A percentile compares a stretch with the other conserved stretches of the same genome.
Evolutionary conservation across 2,888 invertebrate species (phyloP).

Genomic region (Lymantria monacha): DNA sequence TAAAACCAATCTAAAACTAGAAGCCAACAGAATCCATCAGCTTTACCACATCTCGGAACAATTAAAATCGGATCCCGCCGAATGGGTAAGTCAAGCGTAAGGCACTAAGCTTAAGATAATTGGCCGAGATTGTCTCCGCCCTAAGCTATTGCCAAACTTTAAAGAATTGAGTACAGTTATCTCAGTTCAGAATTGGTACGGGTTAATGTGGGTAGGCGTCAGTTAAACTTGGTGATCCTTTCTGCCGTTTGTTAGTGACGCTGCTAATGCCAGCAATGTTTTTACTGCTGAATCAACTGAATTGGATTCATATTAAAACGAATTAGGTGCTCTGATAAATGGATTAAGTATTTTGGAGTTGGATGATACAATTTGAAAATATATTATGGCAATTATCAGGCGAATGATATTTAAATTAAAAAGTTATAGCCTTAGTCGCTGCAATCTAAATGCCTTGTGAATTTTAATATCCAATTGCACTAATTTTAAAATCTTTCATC

Average conservation of each 20-base stretch:
- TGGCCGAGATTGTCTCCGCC: constrained; percentile 65
- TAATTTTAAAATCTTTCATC: no score
- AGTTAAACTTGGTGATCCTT: constrained; percentile 73
- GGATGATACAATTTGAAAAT: background rate
- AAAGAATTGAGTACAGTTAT: constrained; percentile 73
- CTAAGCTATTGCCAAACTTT: constrained; percentile 63
- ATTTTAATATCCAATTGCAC: no score
- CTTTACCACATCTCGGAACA: constrained; percentile 38
- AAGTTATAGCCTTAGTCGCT: no score
- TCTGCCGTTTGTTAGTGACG: constrained; percentile 22
- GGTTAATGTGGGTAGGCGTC: constrained; percentile 66
- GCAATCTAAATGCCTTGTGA: no score
- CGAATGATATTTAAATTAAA: no score
- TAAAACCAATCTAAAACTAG: constrained; percentile 17
- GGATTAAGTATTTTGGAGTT: constrained; percentile 10
- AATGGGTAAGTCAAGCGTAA: constrained; percentile 38
- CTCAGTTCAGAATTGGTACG: constrained; percentile 62
- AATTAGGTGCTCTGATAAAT: constrained; percentile 15
- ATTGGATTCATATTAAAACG: constrained; percentile 30
- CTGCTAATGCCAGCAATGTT: constrained; percentile 30
- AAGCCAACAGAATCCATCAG: constrained; percentile 43
- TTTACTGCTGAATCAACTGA: constrained; percentile 21
- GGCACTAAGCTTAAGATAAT: constrained; percentile 70
- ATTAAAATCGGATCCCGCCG: constrained; percentile 52
- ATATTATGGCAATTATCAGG: no score